Evolutionary conservation across 2,797 vertebrate genomes (phyloP), one percentile per base, ranked within the genome.

Genomic region (Falco novaeseelandiae): DNA sequence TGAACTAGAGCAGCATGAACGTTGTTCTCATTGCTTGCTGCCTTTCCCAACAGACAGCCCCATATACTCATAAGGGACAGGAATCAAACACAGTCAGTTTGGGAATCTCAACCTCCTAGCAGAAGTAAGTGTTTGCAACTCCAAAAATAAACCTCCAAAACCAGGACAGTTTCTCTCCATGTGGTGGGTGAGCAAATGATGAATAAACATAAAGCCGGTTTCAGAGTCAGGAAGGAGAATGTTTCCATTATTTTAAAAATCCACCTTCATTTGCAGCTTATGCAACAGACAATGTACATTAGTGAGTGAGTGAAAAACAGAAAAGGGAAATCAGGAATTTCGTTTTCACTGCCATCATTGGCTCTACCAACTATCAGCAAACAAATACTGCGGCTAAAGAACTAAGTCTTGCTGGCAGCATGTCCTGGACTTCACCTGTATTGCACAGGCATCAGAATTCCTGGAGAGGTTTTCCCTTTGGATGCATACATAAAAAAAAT

Each of bases 121-220:
- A 66, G 23, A 65, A 81, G 6, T 15, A 27, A 38, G 36, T 51
- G 22, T 40, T 36, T 19, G 5, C 27, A 66, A 12, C 11, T 81
- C 55, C 46, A 83, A 91, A 83, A 86, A 26, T 3, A 42, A 42
- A 38, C 10, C 25, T 72, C 79, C 44, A 55, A 76, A 48, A 48
- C 0, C 2, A 52, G n/a, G 14, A 10, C 14, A 72, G 17, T 3
- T 91, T 78, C 40, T 34, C 15, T 22, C 8, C 2, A 1, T 9
- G 16, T 0, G 0, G 21, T 27, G 52, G 0, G 21, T 27, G 52
- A 89, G 26, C 4, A 67, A 89, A 62, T 0, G 3, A 36, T 5
- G 21, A 23, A 26, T 23, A 49, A 66, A 81, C 15, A 70, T 7
- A 81, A 42, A 90, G 34, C 10, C 14, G 36, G 17, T n/a, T 57